Percentiles rank a stretch among this genome's conserved stretches.
These are phyloP conservation scores for Xestoiulus laeticollis DNA, from an alignment of 2,888 invertebrate species.

Conservation along the genomic window DNA sequence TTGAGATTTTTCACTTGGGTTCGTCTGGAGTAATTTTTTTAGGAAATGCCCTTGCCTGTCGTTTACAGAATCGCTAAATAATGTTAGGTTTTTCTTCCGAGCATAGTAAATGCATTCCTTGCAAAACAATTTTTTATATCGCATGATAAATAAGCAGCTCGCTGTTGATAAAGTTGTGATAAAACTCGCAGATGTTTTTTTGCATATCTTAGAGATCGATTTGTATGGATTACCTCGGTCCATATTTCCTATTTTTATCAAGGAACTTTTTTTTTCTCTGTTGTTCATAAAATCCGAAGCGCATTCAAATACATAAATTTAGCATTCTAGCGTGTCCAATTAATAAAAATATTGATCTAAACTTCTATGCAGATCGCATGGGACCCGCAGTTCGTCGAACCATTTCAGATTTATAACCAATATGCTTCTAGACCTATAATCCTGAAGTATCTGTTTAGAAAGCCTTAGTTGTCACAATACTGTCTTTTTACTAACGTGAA, in stretches of 20 bases:
- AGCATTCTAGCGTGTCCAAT: constrained; percentile 27
- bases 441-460: neutral
- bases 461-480: neutral
- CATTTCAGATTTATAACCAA: neutral
- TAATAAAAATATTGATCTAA: constrained; percentile 13
- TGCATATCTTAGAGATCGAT: neutral
- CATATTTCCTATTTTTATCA: neutral
- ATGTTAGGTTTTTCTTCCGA: neutral
- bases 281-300: neutral
- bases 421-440: neutral
- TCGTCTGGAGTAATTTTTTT: neutral
- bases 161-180: constrained; percentile 20
- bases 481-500: neutral
- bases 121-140: constrained; percentile 19
- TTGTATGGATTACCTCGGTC: neutral
- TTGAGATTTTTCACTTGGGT: neutral
- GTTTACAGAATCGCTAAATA: neutral
- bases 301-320: constrained; percentile 8
- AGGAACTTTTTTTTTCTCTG: neutral
- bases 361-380: neutral
- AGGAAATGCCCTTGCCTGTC: too few relatives aligned
- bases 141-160: constrained; percentile 23
- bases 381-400: neutral
- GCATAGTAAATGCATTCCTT: constrained; percentile 4
- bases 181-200: constrained; percentile 16